phyloP scores from a whole-genome alignment of 2,888 invertebrate species.

The Scaeva pyrastri region DNA sequence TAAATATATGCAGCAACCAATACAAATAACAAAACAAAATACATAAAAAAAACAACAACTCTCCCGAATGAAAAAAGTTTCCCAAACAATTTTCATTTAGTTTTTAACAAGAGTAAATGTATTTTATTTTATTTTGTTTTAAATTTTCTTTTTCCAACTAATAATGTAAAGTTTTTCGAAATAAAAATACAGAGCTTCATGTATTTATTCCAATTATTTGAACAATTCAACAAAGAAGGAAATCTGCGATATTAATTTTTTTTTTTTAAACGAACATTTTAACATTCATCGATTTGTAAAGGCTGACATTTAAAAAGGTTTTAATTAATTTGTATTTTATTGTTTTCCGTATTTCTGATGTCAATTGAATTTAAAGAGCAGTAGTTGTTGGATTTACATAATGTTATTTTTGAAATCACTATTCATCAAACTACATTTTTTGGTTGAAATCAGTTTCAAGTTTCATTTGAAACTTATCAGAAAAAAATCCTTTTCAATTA shows the following conservation, averaged over 20 bases:
- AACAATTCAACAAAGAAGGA: not conserved
- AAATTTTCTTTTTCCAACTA: not conserved
- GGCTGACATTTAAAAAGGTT: no score
- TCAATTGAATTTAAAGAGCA: no score
- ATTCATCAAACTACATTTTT: no score
- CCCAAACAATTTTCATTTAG: not conserved
- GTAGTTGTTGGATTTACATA: no score
- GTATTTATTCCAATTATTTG: not conserved
- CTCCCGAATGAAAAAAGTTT: conserved; percentile 11
- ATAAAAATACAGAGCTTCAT: not conserved
- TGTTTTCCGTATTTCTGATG: no score
- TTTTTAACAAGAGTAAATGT: not conserved
- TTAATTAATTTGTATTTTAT: no score
- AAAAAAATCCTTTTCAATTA: not conserved
- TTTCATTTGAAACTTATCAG: not conserved
- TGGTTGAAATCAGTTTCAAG: not conserved
- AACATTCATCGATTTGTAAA: no score
- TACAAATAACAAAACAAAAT: not conserved
- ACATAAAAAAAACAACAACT: not conserved
- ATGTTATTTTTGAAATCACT: no score
- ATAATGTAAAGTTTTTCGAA: not conserved
- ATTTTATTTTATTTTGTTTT: no score
- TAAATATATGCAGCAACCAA: conserved; percentile 1
- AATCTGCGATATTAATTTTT: not conserved
- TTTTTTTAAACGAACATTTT: not conserved